A percentile compares a stretch with the other conserved stretches of the same genome.
Conservation (phyloP, 2,113 vertebrate genomes). For the Phyllopteryx taeniolatus region DNA sequence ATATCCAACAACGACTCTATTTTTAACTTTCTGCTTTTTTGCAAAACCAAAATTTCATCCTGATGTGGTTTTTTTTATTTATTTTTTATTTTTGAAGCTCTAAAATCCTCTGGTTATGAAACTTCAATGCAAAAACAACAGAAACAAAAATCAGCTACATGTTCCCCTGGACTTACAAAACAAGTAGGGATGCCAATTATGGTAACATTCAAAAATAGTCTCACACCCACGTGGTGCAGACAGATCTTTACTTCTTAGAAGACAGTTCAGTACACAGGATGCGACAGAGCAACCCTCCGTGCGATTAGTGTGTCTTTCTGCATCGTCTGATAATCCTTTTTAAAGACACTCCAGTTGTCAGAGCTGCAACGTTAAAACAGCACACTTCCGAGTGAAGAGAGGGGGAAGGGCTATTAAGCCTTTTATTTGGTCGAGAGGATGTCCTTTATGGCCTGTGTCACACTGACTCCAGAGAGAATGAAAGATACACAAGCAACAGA, state of each 20-base stretch:
- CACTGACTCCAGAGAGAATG: not conserved
- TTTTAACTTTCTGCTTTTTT: slow-evolving; percentile 23
- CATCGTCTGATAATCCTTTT: slow-evolving; percentile 61
- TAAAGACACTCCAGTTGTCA: slow-evolving; percentile 65
- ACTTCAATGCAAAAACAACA: slow-evolving; percentile 10
- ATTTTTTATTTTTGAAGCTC: slow-evolving; percentile 44
- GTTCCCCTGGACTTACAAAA: slow-evolving; percentile 38
- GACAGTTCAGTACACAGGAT: slow-evolving; percentile 45
- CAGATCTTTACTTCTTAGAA: slow-evolving; percentile 35
- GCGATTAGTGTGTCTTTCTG: slow-evolving; percentile 54
- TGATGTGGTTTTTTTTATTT: not conserved
- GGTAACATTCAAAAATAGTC: slow-evolving; percentile 20
- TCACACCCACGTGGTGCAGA: slow-evolving; percentile 34
- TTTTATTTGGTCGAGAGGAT: slow-evolving; percentile 30
- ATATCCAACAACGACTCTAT: slow-evolving; percentile 30
- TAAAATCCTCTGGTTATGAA: slow-evolving; percentile 38
- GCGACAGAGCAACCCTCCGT: slow-evolving; percentile 48
- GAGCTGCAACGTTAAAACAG: slow-evolving; percentile 38
- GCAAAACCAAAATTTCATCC: not conserved
- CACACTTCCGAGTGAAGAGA: slow-evolving; percentile 8
- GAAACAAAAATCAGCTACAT: slow-evolving; percentile 9
- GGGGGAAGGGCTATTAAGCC: slow-evolving; percentile 32
- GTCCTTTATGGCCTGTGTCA: slow-evolving; percentile 6
- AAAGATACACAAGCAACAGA: slow-evolving; percentile 6
- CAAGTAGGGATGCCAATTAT: slow-evolving; percentile 64